Percentiles rank a stretch among this genome's conserved stretches.
Conservation (phyloP, 2,113 vertebrate genomes). For the Bettongia penicillata region DNA sequence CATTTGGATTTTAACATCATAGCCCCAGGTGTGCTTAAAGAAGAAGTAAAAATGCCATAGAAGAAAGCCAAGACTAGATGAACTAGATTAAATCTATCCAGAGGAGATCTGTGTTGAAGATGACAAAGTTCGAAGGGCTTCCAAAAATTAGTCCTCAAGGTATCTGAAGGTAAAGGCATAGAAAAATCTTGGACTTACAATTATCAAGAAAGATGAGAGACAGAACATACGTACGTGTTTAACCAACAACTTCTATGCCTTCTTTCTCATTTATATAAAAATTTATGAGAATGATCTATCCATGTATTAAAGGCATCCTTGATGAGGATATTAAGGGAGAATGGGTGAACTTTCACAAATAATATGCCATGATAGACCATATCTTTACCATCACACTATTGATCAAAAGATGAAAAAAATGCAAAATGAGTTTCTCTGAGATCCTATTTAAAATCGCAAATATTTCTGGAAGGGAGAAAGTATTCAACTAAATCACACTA, state of each 20-base stretch:
- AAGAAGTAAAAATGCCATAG: neutral
- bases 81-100: neutral
- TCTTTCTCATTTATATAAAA: too few species aligned
- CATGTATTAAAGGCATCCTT: too few species aligned
- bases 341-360: neutral
- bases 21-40: neutral
- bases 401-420: neutral
- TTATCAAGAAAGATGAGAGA: neutral
- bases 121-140: neutral
- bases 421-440: neutral
- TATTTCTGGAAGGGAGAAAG: neutral
- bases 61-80: neutral
- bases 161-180: too few species aligned
- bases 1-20: neutral
- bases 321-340: neutral
- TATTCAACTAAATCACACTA: neutral
- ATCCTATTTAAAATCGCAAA: neutral
- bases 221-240: neutral
- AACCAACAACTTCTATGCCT: too few species aligned
- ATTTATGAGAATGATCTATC: too few species aligned
- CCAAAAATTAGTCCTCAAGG: neutral
- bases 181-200: neutral
- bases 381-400: neutral
- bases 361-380: neutral
- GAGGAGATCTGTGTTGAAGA: neutral